A percentile compares a stretch with the other conserved stretches of the same genome.
Evolutionary conservation across 2,113 vertebrate genomes (phyloP).

Genomic region (Trogon melanurus): DNA sequence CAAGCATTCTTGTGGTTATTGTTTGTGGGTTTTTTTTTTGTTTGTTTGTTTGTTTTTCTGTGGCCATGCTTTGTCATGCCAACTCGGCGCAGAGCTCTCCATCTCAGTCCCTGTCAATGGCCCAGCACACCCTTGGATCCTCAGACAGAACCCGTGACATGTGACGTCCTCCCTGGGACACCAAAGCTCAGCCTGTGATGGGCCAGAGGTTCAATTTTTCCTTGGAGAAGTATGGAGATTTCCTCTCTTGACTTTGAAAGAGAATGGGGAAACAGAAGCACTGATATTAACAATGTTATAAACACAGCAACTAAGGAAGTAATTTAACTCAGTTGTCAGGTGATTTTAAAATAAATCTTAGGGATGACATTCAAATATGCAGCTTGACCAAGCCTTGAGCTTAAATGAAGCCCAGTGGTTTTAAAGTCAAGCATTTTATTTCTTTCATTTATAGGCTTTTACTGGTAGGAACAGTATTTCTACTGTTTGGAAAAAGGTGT

Average conservation of each 20-base stretch:
- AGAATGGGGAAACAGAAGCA: neutral
- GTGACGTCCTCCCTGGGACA: neutral
- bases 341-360: neutral
- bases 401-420: neutral
- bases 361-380: neutral
- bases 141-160: neutral
- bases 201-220: neutral
- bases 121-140: neutral
- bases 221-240: neutral
- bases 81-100: neutral
- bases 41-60: neutral
- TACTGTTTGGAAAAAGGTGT: neutral
- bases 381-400: neutral
- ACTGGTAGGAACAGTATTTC: neutral
- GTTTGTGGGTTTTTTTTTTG: neutral
- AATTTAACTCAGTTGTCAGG: neutral
- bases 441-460: neutral
- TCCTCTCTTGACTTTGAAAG: neutral
- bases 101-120: neutral
- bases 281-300: neutral
- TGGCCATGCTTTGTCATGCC: neutral
- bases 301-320: neutral
- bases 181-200: rapidly evolving
- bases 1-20: neutral
- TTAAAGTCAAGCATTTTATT: neutral